phyloP scores from a whole-genome alignment of 2,797 vertebrate genomes.

The Myripristis jacobus region DNA sequence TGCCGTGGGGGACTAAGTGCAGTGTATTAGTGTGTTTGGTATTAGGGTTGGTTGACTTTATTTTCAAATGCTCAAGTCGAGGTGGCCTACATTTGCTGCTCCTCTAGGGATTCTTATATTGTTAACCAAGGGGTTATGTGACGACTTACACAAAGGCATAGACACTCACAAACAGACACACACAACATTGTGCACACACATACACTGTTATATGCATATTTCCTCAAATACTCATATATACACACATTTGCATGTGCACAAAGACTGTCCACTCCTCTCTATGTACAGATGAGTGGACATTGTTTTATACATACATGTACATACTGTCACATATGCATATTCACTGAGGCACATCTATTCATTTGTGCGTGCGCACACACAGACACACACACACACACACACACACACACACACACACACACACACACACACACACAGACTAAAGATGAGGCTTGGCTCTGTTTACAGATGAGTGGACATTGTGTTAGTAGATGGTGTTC shows the following conservation, averaged over 20 bases:
- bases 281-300: no score
- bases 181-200: neutral
- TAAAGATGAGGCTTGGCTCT: slow-evolving; percentile 2
- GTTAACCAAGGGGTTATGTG: slow-evolving; percentile 33
- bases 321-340: slow-evolving; percentile 4
- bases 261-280: no score
- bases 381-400: slow-evolving; percentile 15
- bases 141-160: neutral
- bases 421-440: slow-evolving; percentile 16
- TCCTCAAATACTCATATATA: neutral
- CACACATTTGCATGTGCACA: no score
- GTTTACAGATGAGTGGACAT: slow-evolving; percentile 49
- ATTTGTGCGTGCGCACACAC: slow-evolving; percentile 24
- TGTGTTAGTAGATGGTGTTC: slow-evolving; percentile 33
- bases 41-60: slow-evolving; percentile 42
- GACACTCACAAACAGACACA: neutral
- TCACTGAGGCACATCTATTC: slow-evolving; percentile 35
- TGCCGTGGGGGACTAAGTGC: slow-evolving; percentile 28
- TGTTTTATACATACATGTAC: no score
- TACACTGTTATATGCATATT: no score
- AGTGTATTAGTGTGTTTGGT: slow-evolving; percentile 11
- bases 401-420: slow-evolving; percentile 21
- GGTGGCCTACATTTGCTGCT: slow-evolving; percentile 66
- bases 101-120: slow-evolving; percentile 37
- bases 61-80: slow-evolving; percentile 44